Percentiles rank a stretch among this genome's conserved stretches.
These are phyloP conservation scores for Brachyalestes nurse DNA, from an alignment of 2,797 vertebrate species.

Conservation along the genomic window DNA sequence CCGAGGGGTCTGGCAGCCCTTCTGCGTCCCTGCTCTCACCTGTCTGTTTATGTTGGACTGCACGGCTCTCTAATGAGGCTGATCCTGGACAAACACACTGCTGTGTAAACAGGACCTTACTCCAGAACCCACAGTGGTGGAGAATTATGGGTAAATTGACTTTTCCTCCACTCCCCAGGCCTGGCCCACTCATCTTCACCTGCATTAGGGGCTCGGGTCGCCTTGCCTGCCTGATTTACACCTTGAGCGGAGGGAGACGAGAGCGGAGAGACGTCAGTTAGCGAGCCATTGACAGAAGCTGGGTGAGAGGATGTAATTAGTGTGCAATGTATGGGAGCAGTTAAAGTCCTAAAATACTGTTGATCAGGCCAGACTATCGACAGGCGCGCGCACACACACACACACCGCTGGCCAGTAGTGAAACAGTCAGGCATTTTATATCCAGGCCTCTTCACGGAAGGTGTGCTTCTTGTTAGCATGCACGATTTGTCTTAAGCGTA, in stretches of 20 bases:
- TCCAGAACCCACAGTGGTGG: conserved; percentile 34
- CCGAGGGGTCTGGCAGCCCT: no score
- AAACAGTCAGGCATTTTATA: conserved; percentile 56
- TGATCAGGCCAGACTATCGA: conserved; percentile 73
- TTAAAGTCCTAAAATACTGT: conserved; percentile 75
- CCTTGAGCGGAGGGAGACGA: conserved; percentile 34
- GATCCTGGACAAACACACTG: conserved; percentile 19
- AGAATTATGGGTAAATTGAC: conserved; percentile 43
- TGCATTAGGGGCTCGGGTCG: conserved; percentile 37
- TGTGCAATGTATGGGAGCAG: conserved; percentile 67
- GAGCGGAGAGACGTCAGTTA: conserved; percentile 52
- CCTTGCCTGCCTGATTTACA: conserved; percentile 55
- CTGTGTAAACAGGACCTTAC: conserved; percentile 26
- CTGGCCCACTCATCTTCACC: conserved; percentile 38
- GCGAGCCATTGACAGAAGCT: conserved; percentile 49
- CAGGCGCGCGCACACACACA: conserved; percentile 43
- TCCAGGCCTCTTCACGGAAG: conserved; percentile 25
- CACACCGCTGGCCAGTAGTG: conserved; percentile 53
- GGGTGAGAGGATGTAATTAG: conserved; percentile 64
- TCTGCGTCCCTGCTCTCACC: conserved; percentile 1
- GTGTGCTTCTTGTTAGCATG: conserved; percentile 47
- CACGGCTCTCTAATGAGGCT: conserved; percentile 34
- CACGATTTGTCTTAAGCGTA: conserved; percentile 47
- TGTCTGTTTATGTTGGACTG: conserved; percentile 4
- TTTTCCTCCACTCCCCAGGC: conserved; percentile 34